Evolutionary conservation across 2,888 invertebrate species (phyloP).

Genomic region (Tridacna crocea): DNA sequence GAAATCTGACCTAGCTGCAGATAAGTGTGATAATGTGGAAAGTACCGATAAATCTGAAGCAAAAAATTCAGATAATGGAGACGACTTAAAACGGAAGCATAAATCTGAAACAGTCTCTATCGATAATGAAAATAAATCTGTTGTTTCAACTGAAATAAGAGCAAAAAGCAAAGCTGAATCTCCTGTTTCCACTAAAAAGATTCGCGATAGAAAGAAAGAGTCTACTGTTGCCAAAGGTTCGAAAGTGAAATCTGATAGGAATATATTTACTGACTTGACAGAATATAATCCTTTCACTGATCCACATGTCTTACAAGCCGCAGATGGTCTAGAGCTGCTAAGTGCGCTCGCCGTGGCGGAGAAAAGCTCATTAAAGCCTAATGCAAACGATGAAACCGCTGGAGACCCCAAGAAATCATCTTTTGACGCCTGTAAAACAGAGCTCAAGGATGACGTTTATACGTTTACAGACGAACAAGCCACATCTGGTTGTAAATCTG

Average conservation of each 20-base stretch:
- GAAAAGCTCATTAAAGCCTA: conserved; percentile 67
- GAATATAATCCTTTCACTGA: conserved; percentile 76
- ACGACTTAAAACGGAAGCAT: not conserved
- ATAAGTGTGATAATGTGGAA: conserved; percentile 1
- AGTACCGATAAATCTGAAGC: not conserved
- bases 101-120: not conserved
- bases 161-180: conserved; percentile 14
- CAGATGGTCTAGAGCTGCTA: conserved; percentile 78
- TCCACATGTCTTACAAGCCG: conserved; percentile 77
- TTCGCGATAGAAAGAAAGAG: not conserved
- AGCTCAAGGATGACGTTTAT: conserved; percentile 30
- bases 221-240: not conserved
- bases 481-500: not conserved
- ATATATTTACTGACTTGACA: conserved; percentile 54
- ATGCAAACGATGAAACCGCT: not conserved
- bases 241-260: conserved; percentile 33
- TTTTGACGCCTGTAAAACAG: not conserved
- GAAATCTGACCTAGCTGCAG: conserved; percentile 19
- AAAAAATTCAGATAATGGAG: not conserved
- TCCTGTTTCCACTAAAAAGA: not conserved
- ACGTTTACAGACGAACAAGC: conserved; percentile 32
- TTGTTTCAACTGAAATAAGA: not conserved
- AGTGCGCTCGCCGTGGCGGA: conserved; percentile 80
- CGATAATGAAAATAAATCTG: not conserved
- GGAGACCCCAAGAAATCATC: not conserved